Conservation (phyloP, 2,888 invertebrate genomes). For the Muschampia plurimacula region DNA sequence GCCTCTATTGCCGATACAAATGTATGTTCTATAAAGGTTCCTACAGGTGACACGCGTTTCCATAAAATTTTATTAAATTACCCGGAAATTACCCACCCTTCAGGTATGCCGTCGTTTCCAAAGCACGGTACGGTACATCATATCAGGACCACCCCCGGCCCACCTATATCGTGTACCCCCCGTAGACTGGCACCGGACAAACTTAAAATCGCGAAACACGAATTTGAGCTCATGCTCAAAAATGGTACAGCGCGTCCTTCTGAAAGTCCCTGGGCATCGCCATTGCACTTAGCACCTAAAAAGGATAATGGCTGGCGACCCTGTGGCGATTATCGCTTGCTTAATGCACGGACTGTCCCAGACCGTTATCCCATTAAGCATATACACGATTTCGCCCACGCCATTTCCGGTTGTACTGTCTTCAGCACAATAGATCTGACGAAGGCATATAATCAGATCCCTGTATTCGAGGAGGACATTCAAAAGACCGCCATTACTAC, state of each 20-base stretch:
- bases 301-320: constrained; percentile 41
- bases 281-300: constrained; percentile 38
- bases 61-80: not conserved
- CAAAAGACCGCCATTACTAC: not conserved
- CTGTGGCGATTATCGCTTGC: constrained; percentile 39
- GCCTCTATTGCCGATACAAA: not conserved
- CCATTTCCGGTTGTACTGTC: not conserved
- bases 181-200: not conserved
- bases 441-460: not conserved
- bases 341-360: constrained; percentile 35
- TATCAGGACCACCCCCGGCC: not conserved
- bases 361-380: constrained; percentile 7
- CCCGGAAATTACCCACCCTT: not conserved
- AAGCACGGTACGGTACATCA: not conserved
- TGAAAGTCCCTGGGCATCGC: constrained; percentile 37
- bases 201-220: not conserved
- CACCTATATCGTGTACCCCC: not conserved
- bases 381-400: not conserved
- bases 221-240: not conserved
- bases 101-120: not conserved
- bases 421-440: not conserved
- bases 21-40: not conserved
- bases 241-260: not conserved
- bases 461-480: not conserved
- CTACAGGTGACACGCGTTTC: not conserved